Conservation (phyloP, 2,113 vertebrate species). For the Phylloscopus trochiloides region DNA sequence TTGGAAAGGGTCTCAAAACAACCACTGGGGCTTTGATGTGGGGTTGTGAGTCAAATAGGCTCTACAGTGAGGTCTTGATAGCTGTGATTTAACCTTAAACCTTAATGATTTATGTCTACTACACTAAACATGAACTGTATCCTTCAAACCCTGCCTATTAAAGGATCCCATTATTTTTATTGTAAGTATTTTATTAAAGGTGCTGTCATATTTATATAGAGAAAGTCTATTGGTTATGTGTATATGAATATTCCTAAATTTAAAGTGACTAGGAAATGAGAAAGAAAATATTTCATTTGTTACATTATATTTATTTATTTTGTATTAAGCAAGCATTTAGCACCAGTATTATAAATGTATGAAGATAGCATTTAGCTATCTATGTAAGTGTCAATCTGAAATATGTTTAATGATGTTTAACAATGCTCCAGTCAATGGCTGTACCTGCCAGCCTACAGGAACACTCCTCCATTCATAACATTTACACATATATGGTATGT, state of each 20-base stretch:
- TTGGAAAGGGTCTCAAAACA: not conserved
- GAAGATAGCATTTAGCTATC: too few relatives aligned
- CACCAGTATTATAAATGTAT: too few relatives aligned
- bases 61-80: not conserved
- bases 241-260: not conserved
- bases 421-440: not conserved
- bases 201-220: not conserved
- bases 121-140: not conserved
- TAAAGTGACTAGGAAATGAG: not conserved
- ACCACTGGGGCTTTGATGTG: not conserved
- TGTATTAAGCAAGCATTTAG: not conserved
- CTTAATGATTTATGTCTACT: not conserved
- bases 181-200: not conserved
- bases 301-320: not conserved
- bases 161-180: not conserved
- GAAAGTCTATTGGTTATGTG: not conserved
- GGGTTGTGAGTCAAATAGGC: not conserved
- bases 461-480: not conserved
- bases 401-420: not conserved
- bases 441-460: not conserved
- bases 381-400: not conserved
- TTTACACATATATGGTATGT: not conserved
- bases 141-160: not conserved
- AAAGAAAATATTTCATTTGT: not conserved
- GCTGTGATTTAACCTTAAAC: not conserved